Percentiles rank a stretch among this genome's conserved stretches.
phyloP scores from a whole-genome alignment of 2,888 invertebrate genomes.

The Cetonia aurata region DNA sequence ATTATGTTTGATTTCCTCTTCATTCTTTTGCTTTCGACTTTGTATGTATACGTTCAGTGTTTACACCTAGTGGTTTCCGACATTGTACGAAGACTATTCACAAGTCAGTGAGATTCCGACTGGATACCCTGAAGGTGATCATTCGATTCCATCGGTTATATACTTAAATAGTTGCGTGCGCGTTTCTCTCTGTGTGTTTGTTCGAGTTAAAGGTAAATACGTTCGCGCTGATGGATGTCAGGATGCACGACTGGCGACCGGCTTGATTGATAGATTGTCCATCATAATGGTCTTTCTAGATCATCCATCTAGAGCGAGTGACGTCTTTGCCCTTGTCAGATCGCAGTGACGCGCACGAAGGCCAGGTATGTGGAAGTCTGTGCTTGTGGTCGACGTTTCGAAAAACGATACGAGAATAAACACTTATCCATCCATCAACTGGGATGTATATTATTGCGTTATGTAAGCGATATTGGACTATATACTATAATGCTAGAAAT shows the following conservation, averaged over 20 bases:
- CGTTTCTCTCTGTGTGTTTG: too few species aligned
- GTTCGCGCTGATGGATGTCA: slow-evolving; percentile 56
- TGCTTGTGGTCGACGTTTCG: slow-evolving; percentile 5
- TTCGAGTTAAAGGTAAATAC: slow-evolving; percentile 47
- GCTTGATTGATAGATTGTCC: slow-evolving; percentile 67
- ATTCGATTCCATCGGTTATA: slow-evolving; percentile 16
- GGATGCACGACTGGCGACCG: slow-evolving; percentile 63
- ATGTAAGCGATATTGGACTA: background rate
- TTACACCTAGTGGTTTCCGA: background rate
- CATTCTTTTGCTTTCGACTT: background rate
- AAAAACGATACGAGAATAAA: slow-evolving; percentile 18
- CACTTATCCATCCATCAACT: slow-evolving; percentile 8
- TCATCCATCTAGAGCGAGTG: slow-evolving; percentile 62
- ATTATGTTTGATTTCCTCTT: background rate
- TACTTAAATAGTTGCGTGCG: slow-evolving; percentile 11
- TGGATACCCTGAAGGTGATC: slow-evolving; percentile 18
- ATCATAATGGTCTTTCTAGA: slow-evolving; percentile 65
- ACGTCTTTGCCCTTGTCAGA: slow-evolving; percentile 60
- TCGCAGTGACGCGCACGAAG: slow-evolving; percentile 49
- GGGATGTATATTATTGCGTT: slow-evolving; percentile 3
- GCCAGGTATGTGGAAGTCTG: slow-evolving; percentile 55
- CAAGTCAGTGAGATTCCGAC: slow-evolving; percentile 14
- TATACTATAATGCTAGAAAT: too few species aligned
- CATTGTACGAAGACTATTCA: background rate
- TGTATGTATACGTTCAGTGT: too few species aligned